Base-by-base conservation (phyloP, 2,888 invertebrate species). In the Gandaritis pyraliata region DNA sequence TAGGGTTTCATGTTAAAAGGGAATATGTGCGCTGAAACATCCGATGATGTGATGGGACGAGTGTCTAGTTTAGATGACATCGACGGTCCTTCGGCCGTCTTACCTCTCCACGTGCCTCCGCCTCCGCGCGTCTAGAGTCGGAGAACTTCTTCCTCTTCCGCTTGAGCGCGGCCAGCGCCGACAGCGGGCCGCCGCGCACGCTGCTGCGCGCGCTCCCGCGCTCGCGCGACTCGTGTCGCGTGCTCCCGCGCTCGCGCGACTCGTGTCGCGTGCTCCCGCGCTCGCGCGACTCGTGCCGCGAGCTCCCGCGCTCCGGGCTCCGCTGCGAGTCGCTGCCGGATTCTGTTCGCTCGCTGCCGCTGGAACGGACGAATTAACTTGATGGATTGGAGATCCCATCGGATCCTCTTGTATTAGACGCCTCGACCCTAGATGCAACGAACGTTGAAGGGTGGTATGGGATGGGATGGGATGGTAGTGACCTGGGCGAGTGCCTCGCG, bases 131-230 rank as follows among this genome's bases (percentile, higher is more conserved):
- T 73, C 96, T 93, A 63, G 96, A 96, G 68, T 96, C 95, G 0
- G 96, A 96, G 87, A 96, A 97, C 83, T 96, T 96, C 87, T 96
- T 96, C 68, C 96, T 94, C 85, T 96, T 97, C 79, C 95, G 94
- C 81, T 95, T 95, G 58, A 97, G 92, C 23, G 96, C 94, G 1
- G 96, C 96, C 67, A 96, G 90, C 56, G 96, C 96, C 30, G 93
- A 87, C 57, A 94, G 82, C 76, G 90, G 88, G 68, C 85, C 64
- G 88, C 74, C 87, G 80, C 68, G 88, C 84, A 8, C 83, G 50
- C 45, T 15, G 88, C 74, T 85, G 80, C 68, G 88, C 84, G 6
- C 85, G 15, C 51, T 46, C 36, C 51, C 58, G 50, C 48, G 39
- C 12, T 12, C 58, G 11, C 52, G 23, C 47, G 36, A 11, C 38